Conservation (phyloP, 2,888 invertebrate species). For the Hedychridium roseum region DNA sequence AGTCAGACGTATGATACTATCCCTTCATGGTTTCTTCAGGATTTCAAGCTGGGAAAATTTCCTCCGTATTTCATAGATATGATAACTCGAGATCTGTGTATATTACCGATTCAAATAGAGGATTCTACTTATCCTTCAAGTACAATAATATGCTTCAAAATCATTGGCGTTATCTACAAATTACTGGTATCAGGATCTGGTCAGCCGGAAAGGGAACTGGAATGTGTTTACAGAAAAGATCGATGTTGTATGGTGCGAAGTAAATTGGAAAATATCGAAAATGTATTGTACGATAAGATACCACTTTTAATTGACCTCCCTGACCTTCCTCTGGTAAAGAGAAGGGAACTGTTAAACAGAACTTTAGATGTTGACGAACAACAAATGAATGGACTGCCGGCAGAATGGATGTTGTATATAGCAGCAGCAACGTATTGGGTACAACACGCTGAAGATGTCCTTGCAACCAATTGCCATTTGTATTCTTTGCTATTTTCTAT, state of each 20-base stretch:
- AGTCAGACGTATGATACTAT: constrained; percentile 16
- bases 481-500: constrained; percentile 70
- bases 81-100: constrained; percentile 70
- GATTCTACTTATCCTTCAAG: constrained; percentile 71
- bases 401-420: constrained; percentile 70
- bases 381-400: constrained; percentile 65
- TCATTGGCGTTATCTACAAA: constrained; percentile 70
- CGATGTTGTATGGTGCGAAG: constrained; percentile 34
- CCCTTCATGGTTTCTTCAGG: constrained; percentile 71
- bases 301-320: constrained; percentile 59
- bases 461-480: constrained; percentile 64
- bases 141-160: constrained; percentile 69
- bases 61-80: constrained; percentile 77
- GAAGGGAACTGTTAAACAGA: constrained; percentile 63
- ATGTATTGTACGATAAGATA: constrained; percentile 34
- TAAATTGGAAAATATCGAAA: constrained; percentile 24
- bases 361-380: constrained; percentile 65
- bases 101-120: constrained; percentile 78
- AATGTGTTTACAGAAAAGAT: constrained; percentile 51
- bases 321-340: constrained; percentile 37
- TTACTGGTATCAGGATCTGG: constrained; percentile 48
- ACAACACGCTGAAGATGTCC: constrained; percentile 60
- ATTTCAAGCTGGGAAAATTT: constrained; percentile 70
- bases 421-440: constrained; percentile 70
- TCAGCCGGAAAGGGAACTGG: constrained; percentile 34